Conservation (phyloP, 2,797 vertebrate genomes). For the Acomys russatus region DNA sequence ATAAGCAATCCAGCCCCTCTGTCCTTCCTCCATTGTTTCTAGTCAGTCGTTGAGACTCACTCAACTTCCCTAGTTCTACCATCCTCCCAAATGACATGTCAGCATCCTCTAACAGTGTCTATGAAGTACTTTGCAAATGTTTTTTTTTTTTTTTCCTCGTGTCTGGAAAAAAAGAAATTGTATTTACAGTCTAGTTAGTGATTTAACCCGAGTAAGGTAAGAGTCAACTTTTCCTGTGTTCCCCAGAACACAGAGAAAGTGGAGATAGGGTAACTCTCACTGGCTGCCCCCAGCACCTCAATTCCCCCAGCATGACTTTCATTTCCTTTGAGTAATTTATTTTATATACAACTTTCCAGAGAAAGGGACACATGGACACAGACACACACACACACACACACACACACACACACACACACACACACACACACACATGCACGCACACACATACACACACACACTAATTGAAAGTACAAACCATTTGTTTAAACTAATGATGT, state of each 20-base stretch:
- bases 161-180: background rate
- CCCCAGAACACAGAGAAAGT: slow-evolving; percentile 21
- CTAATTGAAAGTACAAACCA: background rate
- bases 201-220: slow-evolving; percentile 22
- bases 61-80: background rate
- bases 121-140: background rate
- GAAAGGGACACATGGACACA: background rate
- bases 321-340: slow-evolving; percentile 16
- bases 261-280: background rate
- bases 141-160: slow-evolving; percentile 47
- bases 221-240: background rate
- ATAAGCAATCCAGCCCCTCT: background rate
- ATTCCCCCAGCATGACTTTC: background rate
- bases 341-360: background rate
- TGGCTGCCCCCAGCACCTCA: background rate
- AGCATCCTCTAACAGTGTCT: background rate
- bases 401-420: background rate
- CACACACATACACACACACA: background rate
- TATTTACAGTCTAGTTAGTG: background rate
- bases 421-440: background rate
- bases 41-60: background rate
- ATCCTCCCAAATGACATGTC: background rate
- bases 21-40: background rate
- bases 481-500: slow-evolving; percentile 60
- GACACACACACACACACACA: background rate